phyloP scores from a whole-genome alignment of 1,140 invertebrate genomes.

The Ladona fulva region DNA sequence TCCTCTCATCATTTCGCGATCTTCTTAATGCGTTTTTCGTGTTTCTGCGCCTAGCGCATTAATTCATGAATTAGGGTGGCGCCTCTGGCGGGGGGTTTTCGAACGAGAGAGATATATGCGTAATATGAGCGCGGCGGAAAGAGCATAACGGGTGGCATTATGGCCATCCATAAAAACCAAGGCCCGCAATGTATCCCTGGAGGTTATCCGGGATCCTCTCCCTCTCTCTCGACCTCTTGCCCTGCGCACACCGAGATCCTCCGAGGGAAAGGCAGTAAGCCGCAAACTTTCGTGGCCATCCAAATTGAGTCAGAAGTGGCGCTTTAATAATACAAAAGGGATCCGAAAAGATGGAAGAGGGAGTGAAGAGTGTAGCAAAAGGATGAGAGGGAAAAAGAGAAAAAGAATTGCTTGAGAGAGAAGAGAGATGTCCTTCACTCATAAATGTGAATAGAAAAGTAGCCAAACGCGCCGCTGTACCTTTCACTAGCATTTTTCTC shows the following conservation, averaged over 20 bases:
- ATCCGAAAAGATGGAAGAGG: neutral
- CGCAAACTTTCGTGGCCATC: neutral
- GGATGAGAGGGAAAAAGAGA: neutral
- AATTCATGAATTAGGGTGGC: neutral
- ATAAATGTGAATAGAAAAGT: too few relatives aligned
- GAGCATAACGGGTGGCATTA: neutral
- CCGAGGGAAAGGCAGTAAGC: neutral
- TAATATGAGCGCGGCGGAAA: neutral
- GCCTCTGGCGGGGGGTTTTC: neutral
- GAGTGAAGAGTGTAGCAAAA: neutral
- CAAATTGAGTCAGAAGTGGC: neutral
- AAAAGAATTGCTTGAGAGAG: neutral
- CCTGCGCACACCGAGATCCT: too few relatives aligned
- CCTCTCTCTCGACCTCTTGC: neutral
- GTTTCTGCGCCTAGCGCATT: neutral
- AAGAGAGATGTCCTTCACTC: neutral
- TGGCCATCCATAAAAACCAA: neutral
- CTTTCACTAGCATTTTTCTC: too few relatives aligned
- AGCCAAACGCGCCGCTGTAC: too few relatives aligned
- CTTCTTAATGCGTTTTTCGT: neutral
- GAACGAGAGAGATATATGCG: neutral
- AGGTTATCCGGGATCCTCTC: neutral
- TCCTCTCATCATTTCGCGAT: too few relatives aligned
- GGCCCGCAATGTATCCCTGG: neutral
- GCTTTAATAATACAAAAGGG: conserved; percentile 3